Evolutionary conservation across 2,797 vertebrate genomes (phyloP).

Genomic region (Petrocephalus sullivani): DNA sequence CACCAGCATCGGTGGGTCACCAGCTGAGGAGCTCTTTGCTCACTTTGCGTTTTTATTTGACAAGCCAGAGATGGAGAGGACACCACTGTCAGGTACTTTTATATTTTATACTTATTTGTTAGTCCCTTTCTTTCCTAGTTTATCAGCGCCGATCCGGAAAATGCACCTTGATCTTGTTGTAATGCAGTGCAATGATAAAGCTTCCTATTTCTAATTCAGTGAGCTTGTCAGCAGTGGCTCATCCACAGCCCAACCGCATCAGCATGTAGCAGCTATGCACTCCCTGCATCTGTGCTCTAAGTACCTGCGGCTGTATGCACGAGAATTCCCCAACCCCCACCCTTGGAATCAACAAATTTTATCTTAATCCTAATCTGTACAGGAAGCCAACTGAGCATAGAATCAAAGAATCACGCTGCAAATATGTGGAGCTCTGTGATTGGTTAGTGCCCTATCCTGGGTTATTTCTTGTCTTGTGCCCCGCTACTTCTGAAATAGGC

Average conservation of each 20-base stretch:
- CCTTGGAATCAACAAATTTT: neutral
- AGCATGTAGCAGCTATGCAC: neutral
- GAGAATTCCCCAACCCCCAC: neutral
- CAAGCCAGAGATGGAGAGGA: neutral
- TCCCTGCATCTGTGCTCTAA: neutral
- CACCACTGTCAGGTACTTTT: neutral
- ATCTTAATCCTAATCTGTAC: neutral
- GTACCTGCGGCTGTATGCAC: neutral
- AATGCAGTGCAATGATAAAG: neutral
- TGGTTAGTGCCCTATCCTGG: neutral
- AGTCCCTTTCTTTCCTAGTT: neutral
- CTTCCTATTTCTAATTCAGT: neutral
- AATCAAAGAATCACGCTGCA: neutral
- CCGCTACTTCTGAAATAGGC: neutral
- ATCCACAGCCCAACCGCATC: neutral
- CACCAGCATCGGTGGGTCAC: neutral
- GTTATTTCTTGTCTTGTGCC: neutral
- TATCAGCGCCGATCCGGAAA: neutral
- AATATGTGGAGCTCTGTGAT: neutral
- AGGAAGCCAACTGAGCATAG: neutral
- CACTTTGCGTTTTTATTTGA: neutral
- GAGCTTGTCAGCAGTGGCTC: neutral
- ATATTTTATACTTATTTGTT: neutral
- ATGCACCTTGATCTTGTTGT: neutral
- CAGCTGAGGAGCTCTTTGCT: neutral